These are phyloP conservation scores for Muschampia plurimacula DNA, from an alignment of 2,888 invertebrate species.

Conservation along the genomic window DNA sequence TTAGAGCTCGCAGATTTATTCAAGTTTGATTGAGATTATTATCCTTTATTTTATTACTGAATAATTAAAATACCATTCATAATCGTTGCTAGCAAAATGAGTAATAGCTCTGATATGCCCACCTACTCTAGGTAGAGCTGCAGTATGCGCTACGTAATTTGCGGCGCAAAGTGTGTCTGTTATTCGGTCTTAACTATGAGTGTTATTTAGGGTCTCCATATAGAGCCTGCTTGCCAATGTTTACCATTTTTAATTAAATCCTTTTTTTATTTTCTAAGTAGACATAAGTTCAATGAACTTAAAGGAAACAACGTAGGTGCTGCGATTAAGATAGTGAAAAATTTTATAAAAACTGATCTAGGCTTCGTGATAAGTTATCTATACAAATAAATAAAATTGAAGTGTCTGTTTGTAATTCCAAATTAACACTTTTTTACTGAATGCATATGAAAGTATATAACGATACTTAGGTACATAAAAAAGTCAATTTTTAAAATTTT, in stretches of 20 bases:
- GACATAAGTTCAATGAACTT: not conserved
- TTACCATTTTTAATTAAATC: constrained; percentile 7
- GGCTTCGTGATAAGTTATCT: no score
- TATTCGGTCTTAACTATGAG: constrained; percentile 15
- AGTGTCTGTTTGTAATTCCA: no score
- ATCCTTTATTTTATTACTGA: constrained; percentile 34
- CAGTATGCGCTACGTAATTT: constrained; percentile 8
- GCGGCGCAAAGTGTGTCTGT: constrained; percentile 8
- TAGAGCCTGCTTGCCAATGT: constrained; percentile 9
- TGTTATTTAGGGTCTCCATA: constrained; percentile 25
- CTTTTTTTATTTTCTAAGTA: not conserved
- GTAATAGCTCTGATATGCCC: constrained; percentile 2
- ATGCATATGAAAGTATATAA: no score
- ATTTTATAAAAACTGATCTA: no score
- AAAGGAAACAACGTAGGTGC: not conserved
- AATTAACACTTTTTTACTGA: no score
- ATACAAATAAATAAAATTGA: no score
- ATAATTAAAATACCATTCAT: constrained; percentile 33
- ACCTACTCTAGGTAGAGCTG: constrained; percentile 6
- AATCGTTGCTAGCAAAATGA: constrained; percentile 14
- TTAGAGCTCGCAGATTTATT: constrained; percentile 38
- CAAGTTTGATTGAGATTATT: constrained; percentile 37
- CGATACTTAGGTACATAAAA: no score
- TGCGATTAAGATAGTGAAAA: not conserved
- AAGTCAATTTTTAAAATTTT: no score